Percentiles rank a stretch among this genome's conserved stretches.
These are phyloP conservation scores for Lipotes vexillifer DNA, from an alignment of 2,113 vertebrate genomes.

Conservation along the genomic window DNA sequence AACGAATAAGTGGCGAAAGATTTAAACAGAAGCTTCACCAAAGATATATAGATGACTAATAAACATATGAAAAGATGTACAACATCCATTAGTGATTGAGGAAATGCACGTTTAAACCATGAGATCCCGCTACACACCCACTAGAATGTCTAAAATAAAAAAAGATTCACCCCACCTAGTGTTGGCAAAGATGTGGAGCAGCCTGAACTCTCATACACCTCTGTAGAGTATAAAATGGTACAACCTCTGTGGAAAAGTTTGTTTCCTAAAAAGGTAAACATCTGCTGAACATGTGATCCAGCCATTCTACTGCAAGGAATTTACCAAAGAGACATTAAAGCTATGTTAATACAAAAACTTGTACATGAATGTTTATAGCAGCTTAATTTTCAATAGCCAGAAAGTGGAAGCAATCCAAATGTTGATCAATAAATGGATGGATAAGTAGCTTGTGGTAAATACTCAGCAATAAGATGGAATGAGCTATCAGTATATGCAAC, in stretches of 20 bases:
- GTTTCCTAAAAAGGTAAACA: background rate
- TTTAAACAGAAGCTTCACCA: background rate
- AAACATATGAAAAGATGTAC: background rate
- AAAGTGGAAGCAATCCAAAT: background rate
- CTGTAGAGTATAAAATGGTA: background rate
- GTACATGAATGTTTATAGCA: background rate
- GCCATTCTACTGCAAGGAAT: background rate
- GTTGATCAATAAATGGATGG: background rate
- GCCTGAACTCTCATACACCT: background rate
- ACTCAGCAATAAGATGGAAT: background rate
- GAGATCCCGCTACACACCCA: background rate
- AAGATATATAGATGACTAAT: background rate
- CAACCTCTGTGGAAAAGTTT: background rate
- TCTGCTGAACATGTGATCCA: background rate
- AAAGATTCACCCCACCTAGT: background rate
- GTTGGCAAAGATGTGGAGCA: background rate
- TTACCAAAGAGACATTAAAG: conserved; percentile 3
- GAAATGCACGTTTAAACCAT: background rate
- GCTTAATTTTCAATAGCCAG: background rate
- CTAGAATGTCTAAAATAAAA: background rate
- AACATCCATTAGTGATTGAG: background rate
- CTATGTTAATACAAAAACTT: background rate
- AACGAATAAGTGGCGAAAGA: background rate
- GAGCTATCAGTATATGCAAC: background rate
- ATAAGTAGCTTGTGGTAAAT: background rate